phyloP scores from a whole-genome alignment of 2,113 vertebrate genomes.

The Trochalopteron elliotii region DNA sequence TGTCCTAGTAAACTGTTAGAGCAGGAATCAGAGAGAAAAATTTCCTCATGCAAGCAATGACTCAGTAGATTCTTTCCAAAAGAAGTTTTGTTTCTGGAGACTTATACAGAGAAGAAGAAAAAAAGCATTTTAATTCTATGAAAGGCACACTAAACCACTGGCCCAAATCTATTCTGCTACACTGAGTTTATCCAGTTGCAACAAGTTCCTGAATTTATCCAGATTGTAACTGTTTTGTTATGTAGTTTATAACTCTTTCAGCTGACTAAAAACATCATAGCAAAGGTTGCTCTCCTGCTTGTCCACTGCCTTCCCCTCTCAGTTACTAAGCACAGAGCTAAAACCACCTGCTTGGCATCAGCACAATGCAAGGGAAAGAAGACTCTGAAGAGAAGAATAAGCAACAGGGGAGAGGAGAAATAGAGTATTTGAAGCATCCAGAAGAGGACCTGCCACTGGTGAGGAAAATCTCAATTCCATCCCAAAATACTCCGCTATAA shows the following conservation, averaged over 20 bases:
- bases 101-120: not conserved
- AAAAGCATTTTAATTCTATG: not conserved
- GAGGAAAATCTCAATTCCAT: not conserved
- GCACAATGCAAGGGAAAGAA: not conserved
- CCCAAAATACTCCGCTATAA: not conserved
- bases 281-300: not conserved
- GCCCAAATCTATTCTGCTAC: not conserved
- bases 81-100: not conserved
- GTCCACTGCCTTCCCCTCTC: not conserved
- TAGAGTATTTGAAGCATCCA: not conserved
- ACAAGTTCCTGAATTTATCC: not conserved
- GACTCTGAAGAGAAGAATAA: not conserved
- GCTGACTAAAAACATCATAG: not conserved
- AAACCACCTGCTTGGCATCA: not conserved
- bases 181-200: not conserved
- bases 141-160: not conserved
- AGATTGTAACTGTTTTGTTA: not conserved
- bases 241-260: not conserved
- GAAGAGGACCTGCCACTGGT: not conserved
- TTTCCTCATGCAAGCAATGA: not conserved
- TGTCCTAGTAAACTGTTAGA: not conserved
- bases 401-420: not conserved
- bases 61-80: not conserved
- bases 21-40: not conserved
- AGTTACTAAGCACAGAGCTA: not conserved